phyloP scores from a whole-genome alignment of 2,888 invertebrate species.

The Listrodromus nycthemerus region DNA sequence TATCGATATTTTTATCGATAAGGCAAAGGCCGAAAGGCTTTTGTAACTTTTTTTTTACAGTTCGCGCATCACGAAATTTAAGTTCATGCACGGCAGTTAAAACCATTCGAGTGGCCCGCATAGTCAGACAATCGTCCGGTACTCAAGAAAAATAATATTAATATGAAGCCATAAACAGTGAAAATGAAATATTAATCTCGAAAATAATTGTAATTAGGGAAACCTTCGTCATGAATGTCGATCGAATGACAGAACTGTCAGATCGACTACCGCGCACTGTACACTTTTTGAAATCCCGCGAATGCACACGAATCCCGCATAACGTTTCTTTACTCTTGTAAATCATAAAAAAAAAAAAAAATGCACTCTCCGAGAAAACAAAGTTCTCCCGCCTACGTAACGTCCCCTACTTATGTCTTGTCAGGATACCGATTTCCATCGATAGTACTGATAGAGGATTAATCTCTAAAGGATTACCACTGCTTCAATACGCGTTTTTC shows the following conservation, averaged over 20 bases:
- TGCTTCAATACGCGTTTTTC: background rate
- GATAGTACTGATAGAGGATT: background rate
- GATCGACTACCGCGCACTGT: background rate
- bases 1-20: background rate
- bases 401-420: background rate
- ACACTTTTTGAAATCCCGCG: background rate
- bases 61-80: background rate
- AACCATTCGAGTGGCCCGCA: background rate
- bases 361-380: background rate
- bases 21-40: background rate
- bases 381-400: background rate
- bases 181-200: background rate
- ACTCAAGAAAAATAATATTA: background rate
- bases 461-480: background rate
- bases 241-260: background rate
- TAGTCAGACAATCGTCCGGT: background rate
- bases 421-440: conserved; percentile 1
- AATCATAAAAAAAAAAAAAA: background rate
- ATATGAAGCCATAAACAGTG: no score
- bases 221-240: background rate
- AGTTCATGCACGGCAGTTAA: background rate
- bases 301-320: background rate
- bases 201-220: background rate
- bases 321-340: background rate
- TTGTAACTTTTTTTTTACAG: background rate